These are phyloP conservation scores for Fistularia tabacaria DNA, from an alignment of 2,797 vertebrate genomes.

Conservation along the genomic window DNA sequence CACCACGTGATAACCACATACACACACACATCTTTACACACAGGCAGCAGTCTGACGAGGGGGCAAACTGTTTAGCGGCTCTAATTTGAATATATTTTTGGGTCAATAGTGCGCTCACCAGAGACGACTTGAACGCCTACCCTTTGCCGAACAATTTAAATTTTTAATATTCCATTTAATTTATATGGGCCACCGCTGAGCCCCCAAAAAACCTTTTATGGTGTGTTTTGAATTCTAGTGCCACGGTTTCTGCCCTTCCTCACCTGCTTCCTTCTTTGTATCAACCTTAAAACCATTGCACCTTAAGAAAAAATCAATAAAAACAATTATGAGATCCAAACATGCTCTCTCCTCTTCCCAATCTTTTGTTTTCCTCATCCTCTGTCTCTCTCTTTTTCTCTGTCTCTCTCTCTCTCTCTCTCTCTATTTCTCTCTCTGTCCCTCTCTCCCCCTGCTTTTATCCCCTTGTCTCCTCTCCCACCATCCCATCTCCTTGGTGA, in stretches of 20 bases:
- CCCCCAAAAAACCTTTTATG: slow-evolving; percentile 60
- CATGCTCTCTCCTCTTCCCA: slow-evolving; percentile 28
- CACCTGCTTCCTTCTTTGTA: slow-evolving; percentile 60
- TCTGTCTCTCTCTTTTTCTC: slow-evolving; percentile 43
- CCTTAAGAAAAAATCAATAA: slow-evolving; percentile 82
- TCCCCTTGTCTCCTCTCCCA: slow-evolving; percentile 54
- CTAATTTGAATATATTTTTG: slow-evolving; percentile 82
- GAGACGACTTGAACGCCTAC: slow-evolving; percentile 71
- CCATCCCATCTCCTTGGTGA: slow-evolving; percentile 71
- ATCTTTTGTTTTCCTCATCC: slow-evolving; percentile 35
- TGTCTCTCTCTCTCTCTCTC: slow-evolving; percentile 57
- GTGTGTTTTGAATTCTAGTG: slow-evolving; percentile 20
- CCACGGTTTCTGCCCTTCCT: slow-evolving; percentile 41
- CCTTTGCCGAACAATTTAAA: slow-evolving; percentile 77
- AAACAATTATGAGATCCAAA: slow-evolving; percentile 76
- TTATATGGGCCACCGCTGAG: slow-evolving; percentile 77
- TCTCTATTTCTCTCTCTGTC: slow-evolving; percentile 4
- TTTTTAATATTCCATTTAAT: slow-evolving; percentile 81
- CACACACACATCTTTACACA: slow-evolving; percentile 13
- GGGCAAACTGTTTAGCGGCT: slow-evolving; percentile 73
- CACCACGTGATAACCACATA: too few species aligned
- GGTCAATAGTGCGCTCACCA: slow-evolving; percentile 70
- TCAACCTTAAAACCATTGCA: slow-evolving; percentile 75
- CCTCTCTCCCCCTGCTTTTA: slow-evolving; percentile 38
- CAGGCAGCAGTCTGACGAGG: slow-evolving; percentile 32